phyloP scores from a whole-genome alignment of 2,797 vertebrate genomes.

The Eospalax fontanierii region DNA sequence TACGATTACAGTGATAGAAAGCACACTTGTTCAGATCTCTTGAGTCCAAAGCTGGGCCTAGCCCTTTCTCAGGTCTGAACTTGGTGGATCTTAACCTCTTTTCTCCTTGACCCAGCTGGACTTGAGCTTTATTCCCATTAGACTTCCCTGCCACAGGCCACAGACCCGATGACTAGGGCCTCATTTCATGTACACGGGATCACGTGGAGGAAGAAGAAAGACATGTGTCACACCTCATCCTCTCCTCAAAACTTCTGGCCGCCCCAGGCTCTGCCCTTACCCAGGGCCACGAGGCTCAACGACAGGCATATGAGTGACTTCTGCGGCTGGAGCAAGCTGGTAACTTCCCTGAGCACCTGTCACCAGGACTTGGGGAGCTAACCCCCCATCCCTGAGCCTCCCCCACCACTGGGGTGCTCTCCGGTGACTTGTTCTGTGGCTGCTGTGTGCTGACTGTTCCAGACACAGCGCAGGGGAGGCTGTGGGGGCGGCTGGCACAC shows the following conservation, averaged over 20 bases:
- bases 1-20: neutral
- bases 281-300: neutral
- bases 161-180: conserved; percentile 1
- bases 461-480: conserved; percentile 77
- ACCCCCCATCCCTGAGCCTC: neutral
- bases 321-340: neutral
- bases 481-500: conserved; percentile 68
- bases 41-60: neutral
- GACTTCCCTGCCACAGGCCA: too few relatives aligned
- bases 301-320: neutral
- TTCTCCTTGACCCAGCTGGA: neutral
- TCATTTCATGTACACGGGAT: neutral
- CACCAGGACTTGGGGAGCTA: neutral
- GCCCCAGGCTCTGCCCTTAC: neutral
- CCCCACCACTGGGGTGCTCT: neutral
- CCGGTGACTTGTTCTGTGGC: conserved; percentile 7
- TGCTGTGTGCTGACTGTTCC: conserved; percentile 70
- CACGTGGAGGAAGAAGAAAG: conserved; percentile 11
- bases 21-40: neutral
- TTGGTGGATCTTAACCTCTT: neutral
- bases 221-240: conserved; percentile 70
- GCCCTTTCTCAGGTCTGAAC: neutral
- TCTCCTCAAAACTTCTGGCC: neutral
- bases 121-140: too few relatives aligned
- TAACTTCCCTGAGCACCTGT: neutral